Percentiles rank a stretch among this genome's conserved stretches.
These are phyloP conservation scores for Amorpha juglandis DNA, from an alignment of 2,888 invertebrate species.

Conservation along the genomic window DNA sequence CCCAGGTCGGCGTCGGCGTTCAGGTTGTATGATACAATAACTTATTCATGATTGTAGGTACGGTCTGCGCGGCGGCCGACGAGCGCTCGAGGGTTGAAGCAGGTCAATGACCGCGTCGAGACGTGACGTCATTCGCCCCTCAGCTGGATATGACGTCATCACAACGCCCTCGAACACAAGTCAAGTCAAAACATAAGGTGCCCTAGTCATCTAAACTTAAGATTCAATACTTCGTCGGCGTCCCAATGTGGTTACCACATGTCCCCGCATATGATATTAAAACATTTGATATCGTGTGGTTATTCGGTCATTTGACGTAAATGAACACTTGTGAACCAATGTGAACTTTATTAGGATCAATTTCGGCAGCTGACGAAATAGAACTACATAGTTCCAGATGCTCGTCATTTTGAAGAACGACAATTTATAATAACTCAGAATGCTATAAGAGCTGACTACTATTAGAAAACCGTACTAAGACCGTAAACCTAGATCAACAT, in stretches of 20 bases:
- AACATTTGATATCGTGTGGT: conserved; percentile 67
- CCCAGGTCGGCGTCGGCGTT: conserved; percentile 71
- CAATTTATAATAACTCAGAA: not conserved
- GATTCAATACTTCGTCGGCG: conserved; percentile 62
- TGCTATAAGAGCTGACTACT: not conserved
- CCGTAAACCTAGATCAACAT: conserved; percentile 10
- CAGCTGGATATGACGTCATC: conserved; percentile 82
- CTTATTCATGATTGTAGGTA: conserved; percentile 72
- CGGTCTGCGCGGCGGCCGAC: conserved; percentile 48
- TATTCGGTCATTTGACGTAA: conserved; percentile 62
- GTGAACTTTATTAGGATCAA: conserved; percentile 50
- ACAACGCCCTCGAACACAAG: conserved; percentile 53
- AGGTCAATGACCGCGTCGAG: conserved; percentile 71
- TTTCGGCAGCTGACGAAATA: conserved; percentile 49
- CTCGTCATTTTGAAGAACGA: not conserved
- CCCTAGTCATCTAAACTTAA: conserved; percentile 61
- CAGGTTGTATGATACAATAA: conserved; percentile 64
- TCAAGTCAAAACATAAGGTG: conserved; percentile 62
- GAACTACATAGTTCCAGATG: conserved; percentile 6
- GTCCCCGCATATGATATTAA: conserved; percentile 62
- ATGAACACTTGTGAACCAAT: conserved; percentile 57
- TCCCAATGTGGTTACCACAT: conserved; percentile 67
- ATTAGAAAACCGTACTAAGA: not conserved
- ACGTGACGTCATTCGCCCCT: conserved; percentile 81
- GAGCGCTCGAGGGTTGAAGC: conserved; percentile 64